Percentiles rank a stretch among this genome's conserved stretches.
These are phyloP conservation scores for Herminia tarsipennalis DNA, from an alignment of 2,888 invertebrate species.

Conservation along the genomic window DNA sequence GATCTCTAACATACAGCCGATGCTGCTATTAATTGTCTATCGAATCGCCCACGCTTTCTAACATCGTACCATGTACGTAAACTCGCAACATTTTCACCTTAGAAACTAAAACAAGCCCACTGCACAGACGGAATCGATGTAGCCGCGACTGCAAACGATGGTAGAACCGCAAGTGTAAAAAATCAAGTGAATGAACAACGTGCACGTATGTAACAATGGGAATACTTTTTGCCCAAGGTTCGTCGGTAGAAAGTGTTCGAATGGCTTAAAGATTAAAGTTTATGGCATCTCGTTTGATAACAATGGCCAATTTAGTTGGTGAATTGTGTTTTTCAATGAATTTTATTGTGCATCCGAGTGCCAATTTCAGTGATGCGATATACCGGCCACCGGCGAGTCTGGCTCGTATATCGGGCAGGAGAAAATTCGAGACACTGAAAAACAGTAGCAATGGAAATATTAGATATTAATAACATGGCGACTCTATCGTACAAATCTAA, in stretches of 20 bases:
- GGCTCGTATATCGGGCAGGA: not conserved
- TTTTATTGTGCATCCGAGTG: constrained; percentile 27
- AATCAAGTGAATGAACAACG: constrained; percentile 58
- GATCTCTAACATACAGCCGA: constrained; percentile 70
- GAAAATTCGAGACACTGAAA: constrained; percentile 3
- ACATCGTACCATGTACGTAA: constrained; percentile 60
- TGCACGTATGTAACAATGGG: constrained; percentile 61
- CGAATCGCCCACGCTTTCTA: constrained; percentile 82
- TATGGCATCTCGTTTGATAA: constrained; percentile 53
- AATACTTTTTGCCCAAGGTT: constrained; percentile 57
- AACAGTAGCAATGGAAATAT: too few species aligned
- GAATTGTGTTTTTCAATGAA: constrained; percentile 46
- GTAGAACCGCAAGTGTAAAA: constrained; percentile 54
- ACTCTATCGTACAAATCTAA: constrained; percentile 3
- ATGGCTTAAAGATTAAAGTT: constrained; percentile 53
- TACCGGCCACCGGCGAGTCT: constrained; percentile 12
- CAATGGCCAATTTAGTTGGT: constrained; percentile 56
- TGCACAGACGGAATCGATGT: constrained; percentile 30
- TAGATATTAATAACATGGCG: too few species aligned
- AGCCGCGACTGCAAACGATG: constrained; percentile 43
- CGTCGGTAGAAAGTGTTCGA: constrained; percentile 62
- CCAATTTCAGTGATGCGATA: constrained; percentile 22
- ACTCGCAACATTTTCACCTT: constrained; percentile 59
- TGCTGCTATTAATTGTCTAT: constrained; percentile 80
- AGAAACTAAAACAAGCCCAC: constrained; percentile 43